Percentiles rank a stretch among this genome's conserved stretches.
These are phyloP conservation scores for Ptyas mucosa DNA, from an alignment of 2,113 vertebrate species.

Conservation along the genomic window DNA sequence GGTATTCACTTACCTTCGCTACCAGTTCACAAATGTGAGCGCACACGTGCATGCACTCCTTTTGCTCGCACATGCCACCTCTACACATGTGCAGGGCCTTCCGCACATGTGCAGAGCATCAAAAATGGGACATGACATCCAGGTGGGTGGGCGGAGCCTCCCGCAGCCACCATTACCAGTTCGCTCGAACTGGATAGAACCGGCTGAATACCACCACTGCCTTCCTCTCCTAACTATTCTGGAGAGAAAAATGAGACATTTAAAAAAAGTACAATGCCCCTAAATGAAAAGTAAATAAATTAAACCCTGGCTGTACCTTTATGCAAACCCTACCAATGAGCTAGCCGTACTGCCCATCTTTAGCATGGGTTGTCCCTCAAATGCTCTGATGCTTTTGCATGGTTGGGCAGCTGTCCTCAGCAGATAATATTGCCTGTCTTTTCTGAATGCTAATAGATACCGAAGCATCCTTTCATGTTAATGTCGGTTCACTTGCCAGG, in stretches of 20 bases:
- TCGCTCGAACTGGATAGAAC: no score
- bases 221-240: not conserved
- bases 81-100: no score
- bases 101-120: no score
- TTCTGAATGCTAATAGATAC: slow-evolving; percentile 10
- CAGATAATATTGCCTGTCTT: not conserved
- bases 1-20: no score
- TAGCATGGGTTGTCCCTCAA: not conserved
- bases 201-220: not conserved
- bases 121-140: no score
- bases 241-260: not conserved
- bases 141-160: no score
- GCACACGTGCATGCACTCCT: no score
- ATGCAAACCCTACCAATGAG: not conserved
- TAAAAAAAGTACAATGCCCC: not conserved
- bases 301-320: not conserved
- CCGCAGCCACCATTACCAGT: no score
- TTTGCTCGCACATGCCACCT: no score
- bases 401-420: not conserved
- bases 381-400: not conserved
- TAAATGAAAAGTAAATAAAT: not conserved
- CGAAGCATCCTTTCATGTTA: not conserved
- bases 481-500: rapidly evolving
- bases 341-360: not conserved
- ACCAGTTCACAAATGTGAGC: no score